Conservation (phyloP, 1,140 invertebrate genomes). For the Drosophila seguyi region DNA sequence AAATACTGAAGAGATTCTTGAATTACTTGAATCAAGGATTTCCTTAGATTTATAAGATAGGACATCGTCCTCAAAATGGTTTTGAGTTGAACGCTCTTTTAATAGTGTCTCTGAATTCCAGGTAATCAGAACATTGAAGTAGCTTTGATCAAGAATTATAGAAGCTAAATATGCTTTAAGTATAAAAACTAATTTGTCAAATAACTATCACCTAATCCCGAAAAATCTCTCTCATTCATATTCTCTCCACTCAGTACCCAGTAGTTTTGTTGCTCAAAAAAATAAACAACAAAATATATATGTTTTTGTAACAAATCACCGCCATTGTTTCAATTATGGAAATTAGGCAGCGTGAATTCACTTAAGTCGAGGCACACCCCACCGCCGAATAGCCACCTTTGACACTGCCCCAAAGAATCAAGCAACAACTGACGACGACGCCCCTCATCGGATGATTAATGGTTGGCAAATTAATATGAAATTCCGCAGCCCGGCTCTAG, state of each 20-base stretch:
- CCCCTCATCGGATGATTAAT: conserved; percentile 63
- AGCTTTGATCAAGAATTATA: too few relatives aligned
- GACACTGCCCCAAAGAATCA: conserved; percentile 29
- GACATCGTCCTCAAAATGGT: neutral
- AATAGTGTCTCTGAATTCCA: neutral
- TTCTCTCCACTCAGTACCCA: too few relatives aligned
- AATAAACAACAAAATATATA: neutral
- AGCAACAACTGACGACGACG: conserved; percentile 15
- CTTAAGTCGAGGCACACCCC: conserved; percentile 11
- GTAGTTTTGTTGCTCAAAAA: neutral
- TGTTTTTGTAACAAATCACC: conserved; percentile 14
- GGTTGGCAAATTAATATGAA: conserved; percentile 76
- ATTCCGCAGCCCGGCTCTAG: conserved; percentile 27
- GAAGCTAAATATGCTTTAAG: too few relatives aligned
- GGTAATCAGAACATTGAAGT: neutral
- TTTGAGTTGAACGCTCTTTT: neutral
- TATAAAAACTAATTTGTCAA: neutral
- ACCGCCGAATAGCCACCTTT: conserved; percentile 20
- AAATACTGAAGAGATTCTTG: too few relatives aligned
- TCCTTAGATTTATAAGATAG: neutral
- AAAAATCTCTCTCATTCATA: neutral
- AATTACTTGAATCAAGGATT: neutral
- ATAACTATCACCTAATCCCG: neutral
- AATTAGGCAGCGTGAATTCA: conserved; percentile 36
- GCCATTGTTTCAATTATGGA: conserved; percentile 24